Conservation (phyloP, 2,113 vertebrate genomes). For the Alethe castanea region DNA sequence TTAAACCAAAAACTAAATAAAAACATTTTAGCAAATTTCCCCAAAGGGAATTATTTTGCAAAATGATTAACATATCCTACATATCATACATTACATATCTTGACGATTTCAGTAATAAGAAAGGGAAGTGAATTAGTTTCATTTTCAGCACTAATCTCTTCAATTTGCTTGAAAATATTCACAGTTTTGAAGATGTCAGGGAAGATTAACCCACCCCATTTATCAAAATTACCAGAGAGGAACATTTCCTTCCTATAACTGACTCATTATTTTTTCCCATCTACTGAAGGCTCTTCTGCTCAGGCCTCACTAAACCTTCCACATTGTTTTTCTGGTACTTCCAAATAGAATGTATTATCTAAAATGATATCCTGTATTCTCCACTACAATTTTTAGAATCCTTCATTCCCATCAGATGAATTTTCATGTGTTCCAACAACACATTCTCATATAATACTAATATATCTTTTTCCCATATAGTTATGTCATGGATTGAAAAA, state of each 20-base stretch:
- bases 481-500: not conserved
- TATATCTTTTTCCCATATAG: not conserved
- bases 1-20: not conserved
- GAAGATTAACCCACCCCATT: constrained; percentile 10
- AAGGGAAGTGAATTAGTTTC: not conserved
- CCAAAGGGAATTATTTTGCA: not conserved
- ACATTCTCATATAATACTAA: not conserved
- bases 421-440: not conserved
- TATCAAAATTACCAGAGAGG: not conserved
- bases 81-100: not conserved
- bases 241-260: not conserved
- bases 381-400: not conserved
- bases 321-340: not conserved
- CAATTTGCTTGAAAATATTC: not conserved
- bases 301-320: not conserved
- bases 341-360: not conserved
- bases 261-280: not conserved
- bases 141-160: constrained; percentile 11
- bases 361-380: not conserved
- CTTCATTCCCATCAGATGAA: not conserved
- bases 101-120: not conserved
- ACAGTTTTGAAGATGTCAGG: not conserved
- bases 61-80: not conserved
- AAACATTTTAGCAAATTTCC: not conserved
- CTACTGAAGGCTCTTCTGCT: not conserved